Evolutionary conservation across 2,797 vertebrate genomes (phyloP), one percentile per base, ranked within the genome.

Genomic region (Cygnus olor): DNA sequence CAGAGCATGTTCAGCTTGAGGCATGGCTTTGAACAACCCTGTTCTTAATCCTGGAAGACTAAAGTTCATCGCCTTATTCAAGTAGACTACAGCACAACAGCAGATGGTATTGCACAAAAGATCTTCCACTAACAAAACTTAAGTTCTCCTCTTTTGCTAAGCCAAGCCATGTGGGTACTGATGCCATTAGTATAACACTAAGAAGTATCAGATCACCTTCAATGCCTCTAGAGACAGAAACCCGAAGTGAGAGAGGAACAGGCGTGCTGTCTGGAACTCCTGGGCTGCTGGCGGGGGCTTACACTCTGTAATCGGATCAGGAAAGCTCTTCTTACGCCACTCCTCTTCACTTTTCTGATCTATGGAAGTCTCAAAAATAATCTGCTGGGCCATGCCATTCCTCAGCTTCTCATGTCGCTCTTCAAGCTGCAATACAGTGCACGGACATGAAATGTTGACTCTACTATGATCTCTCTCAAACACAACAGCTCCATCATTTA

Each of bases 171-270:
- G 10, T 0, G 5, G 47, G 34, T 34, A 68, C 57, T 18, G 24
- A 84, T 71, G n/a, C 36, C 76, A 70, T 70, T 4, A 40, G 57
- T 25, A 83, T 30, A 87, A 44, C 14, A 32, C 11, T 49, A 61
- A 87, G 68, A 77, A 88, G 80, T 54, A 65, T 44, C 73, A 93
- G 94, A 65, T 98, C 98, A 99, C 99, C 98, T 99, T 99, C 92
- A 99, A 90, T 17, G 99, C 99, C 95, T 99, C 99, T 89, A 99
- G 98, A 0, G 99, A 99, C 85, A 99, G 98, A 96, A 99, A 99
- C 57, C 99, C 99, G 2, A 99, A 98, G 96, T 99, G 98, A 13
- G 99, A 99, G 89, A 99, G 98, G 96, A 99, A 98, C 63, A 99
- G 98, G 77, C 99, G 98, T 1, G 99, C 98, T 5, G 98, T 99